Base-by-base conservation (phyloP, 1,140 invertebrate species). In the Polypedilum pembai region DNA sequence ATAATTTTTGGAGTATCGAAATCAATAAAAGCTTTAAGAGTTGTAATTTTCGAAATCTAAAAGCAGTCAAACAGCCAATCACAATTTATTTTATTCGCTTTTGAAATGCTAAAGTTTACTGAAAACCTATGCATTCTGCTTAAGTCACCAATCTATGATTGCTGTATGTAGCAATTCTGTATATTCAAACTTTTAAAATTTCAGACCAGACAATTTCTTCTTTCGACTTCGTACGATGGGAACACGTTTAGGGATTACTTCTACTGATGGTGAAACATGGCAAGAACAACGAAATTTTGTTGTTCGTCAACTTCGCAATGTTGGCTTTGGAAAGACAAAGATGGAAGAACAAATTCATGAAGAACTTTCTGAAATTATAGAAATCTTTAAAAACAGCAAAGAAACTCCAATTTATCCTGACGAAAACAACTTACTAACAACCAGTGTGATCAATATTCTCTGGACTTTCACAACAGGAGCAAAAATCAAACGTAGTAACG, bases 261-360 rank as follows among this genome's bases (percentile, higher is more conserved):
- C 89, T 80, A 88, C 88, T 0, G 91, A 94, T 75, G 92, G 92
- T 0, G 78, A 85, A 8, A 78, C 89, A 5, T 95, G 93, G 93
- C 85, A 83, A 73, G 88, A 90, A 76, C 89, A 94, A 76, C 85
- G 92, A 63, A 83, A 83, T 73, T 94, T 94, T 82, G 86, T 89
- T 3, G 79, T 93, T 66, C 87, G 87, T 75, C 87, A 90, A 74
- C 83, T 95, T 76, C 85, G 86, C 40, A 83, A 88, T 20, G 84
- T 93, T 8, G 93, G 93, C 17, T 91, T 92, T 75, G 92, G 92
- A 0, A 89, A 90, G 78, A 84, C 82, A 0, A 80, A 83, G 45
- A 93, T 94, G 89, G 89, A 91, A 76, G 83, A 86, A 7, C 86
- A 89, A 73, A 90, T 94, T 12, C 84, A 86, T 74, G 85, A 87